Evolutionary conservation across 2,797 vertebrate genomes (phyloP).

Genomic region (Eupleurogrammus muticus): DNA sequence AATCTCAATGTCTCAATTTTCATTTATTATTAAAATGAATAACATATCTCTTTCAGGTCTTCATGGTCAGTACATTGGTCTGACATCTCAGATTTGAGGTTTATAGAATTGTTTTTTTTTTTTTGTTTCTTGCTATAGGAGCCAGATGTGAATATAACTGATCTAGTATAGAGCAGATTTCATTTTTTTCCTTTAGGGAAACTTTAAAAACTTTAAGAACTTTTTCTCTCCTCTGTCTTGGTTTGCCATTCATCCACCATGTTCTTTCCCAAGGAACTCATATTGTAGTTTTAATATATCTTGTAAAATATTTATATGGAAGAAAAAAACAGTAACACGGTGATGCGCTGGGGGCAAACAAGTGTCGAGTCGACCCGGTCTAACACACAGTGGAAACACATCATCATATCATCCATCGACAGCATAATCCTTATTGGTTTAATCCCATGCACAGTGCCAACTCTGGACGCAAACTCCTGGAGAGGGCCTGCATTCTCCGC

Average conservation of each 20-base stretch:
- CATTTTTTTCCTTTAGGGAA: constrained; percentile 29
- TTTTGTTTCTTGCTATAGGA: constrained; percentile 68
- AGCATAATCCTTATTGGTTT: constrained; percentile 75
- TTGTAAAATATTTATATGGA: constrained; percentile 39
- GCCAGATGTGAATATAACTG: constrained; percentile 69
- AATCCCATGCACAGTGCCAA: constrained; percentile 52
- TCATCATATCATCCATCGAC: constrained; percentile 76
- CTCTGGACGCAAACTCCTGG: too few species aligned
- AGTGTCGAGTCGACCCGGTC: constrained; percentile 70
- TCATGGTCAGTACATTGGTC: constrained; percentile 44
- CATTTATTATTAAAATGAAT: constrained; percentile 44
- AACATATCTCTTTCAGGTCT: constrained; percentile 57
- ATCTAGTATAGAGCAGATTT: constrained; percentile 38
- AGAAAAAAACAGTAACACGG: constrained; percentile 67
- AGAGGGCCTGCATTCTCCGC: too few species aligned
- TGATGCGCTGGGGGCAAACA: constrained; percentile 64
- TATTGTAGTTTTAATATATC: constrained; percentile 13
- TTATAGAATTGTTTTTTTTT: constrained; percentile 63
- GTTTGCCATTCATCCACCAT: constrained; percentile 11
- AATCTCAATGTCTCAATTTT: too few species aligned
- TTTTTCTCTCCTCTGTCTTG: not conserved
- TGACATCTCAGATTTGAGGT: constrained; percentile 63
- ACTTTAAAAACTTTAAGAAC: not conserved
- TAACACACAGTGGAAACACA: constrained; percentile 73
- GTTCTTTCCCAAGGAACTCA: not conserved